Evolutionary conservation across 2,113 vertebrate species (phyloP).

Genomic region (Glareola pratincola): DNA sequence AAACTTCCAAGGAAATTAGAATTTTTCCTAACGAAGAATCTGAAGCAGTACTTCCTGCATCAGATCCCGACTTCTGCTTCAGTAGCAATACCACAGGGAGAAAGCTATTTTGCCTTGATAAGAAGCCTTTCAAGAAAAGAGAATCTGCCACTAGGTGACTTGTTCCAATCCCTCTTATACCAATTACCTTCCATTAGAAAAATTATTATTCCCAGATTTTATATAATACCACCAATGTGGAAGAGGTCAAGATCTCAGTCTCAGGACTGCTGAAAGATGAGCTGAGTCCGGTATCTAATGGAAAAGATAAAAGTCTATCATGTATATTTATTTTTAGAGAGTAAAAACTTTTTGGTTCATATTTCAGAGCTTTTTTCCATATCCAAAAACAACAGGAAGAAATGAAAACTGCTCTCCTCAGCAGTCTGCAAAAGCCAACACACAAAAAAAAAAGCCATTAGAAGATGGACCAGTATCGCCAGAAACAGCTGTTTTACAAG

Average conservation of each 20-base stretch:
- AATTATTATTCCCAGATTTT: constrained; percentile 1
- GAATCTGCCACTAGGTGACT: neutral
- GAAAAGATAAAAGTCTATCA: constrained; percentile 6
- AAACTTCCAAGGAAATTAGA: neutral
- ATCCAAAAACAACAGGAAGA: constrained; percentile 51
- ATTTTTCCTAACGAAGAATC: neutral
- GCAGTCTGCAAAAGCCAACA: neutral
- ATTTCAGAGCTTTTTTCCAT: constrained; percentile 28
- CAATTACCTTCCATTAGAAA: neutral
- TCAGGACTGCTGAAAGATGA: constrained; percentile 9
- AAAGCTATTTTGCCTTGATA: neutral
- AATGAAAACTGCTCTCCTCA: neutral
- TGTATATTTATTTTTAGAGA: constrained; percentile 39
- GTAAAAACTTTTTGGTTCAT: constrained; percentile 1
- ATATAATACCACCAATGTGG: neutral
- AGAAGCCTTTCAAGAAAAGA: neutral
- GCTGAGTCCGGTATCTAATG: neutral
- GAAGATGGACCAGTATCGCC: neutral
- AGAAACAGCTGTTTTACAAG: constrained; percentile 22
- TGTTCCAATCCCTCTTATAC: neutral
- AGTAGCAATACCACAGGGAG: neutral
- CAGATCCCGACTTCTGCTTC: neutral
- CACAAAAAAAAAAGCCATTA: neutral
- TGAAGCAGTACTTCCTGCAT: neutral
- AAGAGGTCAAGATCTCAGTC: constrained; percentile 2